Percentiles rank a stretch among this genome's conserved stretches.
Evolutionary conservation across 2,888 invertebrate genomes (phyloP).

Genomic region (Bugulina stolonifera): DNA sequence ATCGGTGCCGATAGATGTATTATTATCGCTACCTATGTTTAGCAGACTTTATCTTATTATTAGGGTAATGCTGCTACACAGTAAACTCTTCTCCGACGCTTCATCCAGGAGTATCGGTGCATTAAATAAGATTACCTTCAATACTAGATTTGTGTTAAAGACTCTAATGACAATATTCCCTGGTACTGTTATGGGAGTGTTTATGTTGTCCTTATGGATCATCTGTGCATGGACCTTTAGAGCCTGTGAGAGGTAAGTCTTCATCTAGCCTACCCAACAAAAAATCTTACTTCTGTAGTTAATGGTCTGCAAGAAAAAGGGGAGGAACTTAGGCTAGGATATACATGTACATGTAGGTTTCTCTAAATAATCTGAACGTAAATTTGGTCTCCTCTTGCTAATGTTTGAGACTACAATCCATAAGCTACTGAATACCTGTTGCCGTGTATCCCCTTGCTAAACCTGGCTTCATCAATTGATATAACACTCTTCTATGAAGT

Average conservation of each 20-base stretch:
- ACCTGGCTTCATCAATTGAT: too few species aligned
- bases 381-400: too few species aligned
- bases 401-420: too few species aligned
- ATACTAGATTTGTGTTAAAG: slow-evolving; percentile 77
- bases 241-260: slow-evolving; percentile 81
- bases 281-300: too few species aligned
- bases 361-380: too few species aligned
- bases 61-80: slow-evolving; percentile 95
- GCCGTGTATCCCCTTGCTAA: too few species aligned
- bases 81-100: slow-evolving; percentile 96
- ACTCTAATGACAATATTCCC: slow-evolving; percentile 98
- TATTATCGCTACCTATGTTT: slow-evolving; percentile 95
- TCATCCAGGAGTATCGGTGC: slow-evolving; percentile 71
- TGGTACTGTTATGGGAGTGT: slow-evolving; percentile 86
- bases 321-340: too few species aligned
- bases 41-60: slow-evolving; percentile 94
- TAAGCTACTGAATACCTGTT: too few species aligned
- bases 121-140: slow-evolving; percentile 55
- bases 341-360: too few species aligned
- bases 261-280: too few species aligned
- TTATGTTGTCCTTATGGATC: slow-evolving; percentile 98
- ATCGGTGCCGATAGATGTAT: slow-evolving; percentile 68
- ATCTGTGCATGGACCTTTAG: slow-evolving; percentile 95
- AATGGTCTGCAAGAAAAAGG: too few species aligned
- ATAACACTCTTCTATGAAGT: too few species aligned